A percentile compares a stretch with the other conserved stretches of the same genome.
phyloP scores from a whole-genome alignment of 2,888 invertebrate species.

The Magallana nippona region DNA sequence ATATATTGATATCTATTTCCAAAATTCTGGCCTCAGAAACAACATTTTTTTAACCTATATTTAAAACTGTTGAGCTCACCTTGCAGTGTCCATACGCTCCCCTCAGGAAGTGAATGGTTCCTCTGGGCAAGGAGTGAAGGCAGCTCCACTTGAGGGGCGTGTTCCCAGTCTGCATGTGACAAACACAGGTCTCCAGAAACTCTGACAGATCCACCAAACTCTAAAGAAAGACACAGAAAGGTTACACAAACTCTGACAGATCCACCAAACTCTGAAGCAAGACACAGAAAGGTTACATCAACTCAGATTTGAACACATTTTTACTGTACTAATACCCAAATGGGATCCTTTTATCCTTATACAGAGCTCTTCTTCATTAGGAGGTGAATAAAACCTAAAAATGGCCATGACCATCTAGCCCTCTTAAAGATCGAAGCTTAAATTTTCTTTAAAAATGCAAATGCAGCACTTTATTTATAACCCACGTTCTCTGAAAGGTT shows the following conservation, averaged over 20 bases:
- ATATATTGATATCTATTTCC: too few relatives aligned
- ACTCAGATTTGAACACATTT: too few relatives aligned
- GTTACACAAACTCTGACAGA: conserved; percentile 52
- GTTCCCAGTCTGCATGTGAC: conserved; percentile 20
- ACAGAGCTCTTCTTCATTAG: too few relatives aligned
- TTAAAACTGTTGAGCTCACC: conserved; percentile 53
- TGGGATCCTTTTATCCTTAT: too few relatives aligned
- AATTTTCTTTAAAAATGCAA: too few relatives aligned
- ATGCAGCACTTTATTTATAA: too few relatives aligned
- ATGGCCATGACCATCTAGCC: too few relatives aligned
- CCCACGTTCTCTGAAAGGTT: too few relatives aligned
- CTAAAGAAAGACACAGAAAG: conserved; percentile 47
- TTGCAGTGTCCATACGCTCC: conserved; percentile 72
- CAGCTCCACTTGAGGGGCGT: conserved; percentile 48
- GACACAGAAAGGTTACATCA: not conserved
- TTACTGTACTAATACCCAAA: too few relatives aligned
- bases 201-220: conserved; percentile 59
- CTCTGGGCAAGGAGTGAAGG: conserved; percentile 66
- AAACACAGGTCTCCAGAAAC: conserved; percentile 66
- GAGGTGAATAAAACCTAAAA: too few relatives aligned
- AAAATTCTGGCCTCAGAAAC: too few relatives aligned
- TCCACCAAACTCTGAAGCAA: conserved; percentile 49
- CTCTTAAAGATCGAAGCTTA: too few relatives aligned
- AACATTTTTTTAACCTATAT: not conserved
- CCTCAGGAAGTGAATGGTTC: conserved; percentile 66